phyloP scores from a whole-genome alignment of 1,140 invertebrate species.

The Platyura marginata region DNA sequence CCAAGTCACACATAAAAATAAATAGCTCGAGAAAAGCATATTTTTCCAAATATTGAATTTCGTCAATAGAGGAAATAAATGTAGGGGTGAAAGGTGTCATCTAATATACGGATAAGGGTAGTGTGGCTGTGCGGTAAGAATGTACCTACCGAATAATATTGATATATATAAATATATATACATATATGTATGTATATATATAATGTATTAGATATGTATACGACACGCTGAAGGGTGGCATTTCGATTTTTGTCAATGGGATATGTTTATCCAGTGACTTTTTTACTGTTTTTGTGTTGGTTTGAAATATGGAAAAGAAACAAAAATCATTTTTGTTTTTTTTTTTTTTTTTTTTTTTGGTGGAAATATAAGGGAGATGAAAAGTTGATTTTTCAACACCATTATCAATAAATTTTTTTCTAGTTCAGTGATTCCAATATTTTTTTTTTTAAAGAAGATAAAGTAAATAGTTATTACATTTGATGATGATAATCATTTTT shows the following conservation, averaged over 20 bases:
- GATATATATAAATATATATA: no score
- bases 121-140: no score
- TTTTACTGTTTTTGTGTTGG: background rate
- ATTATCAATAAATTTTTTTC: no score
- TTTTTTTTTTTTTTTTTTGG: background rate
- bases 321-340: background rate
- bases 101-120: background rate
- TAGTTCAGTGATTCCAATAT: no score
- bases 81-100: background rate
- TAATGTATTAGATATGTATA: no score
- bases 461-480: no score
- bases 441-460: no score
- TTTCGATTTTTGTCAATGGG: background rate
- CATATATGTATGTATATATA: no score
- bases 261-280: background rate
- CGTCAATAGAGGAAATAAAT: background rate
- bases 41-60: background rate
- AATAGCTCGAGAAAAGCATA: background rate
- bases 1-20: background rate
- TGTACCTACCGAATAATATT: no score
- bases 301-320: background rate
- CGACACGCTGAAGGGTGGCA: background rate
- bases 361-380: background rate
- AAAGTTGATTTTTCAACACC: no score
- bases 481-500: no score